phyloP scores from a whole-genome alignment of 2,113 vertebrate species.

The Carassius auratus region DNA sequence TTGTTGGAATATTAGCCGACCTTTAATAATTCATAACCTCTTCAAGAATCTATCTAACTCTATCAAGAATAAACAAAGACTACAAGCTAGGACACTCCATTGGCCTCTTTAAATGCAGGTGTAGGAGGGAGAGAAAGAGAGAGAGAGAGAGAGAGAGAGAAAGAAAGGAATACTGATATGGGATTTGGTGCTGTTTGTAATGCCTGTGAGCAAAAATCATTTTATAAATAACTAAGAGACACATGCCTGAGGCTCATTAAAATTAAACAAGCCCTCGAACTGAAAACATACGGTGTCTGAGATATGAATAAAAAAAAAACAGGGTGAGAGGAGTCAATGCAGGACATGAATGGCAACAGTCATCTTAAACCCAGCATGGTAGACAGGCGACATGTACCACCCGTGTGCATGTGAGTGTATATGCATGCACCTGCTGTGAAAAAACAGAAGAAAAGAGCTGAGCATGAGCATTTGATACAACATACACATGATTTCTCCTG shows the following conservation, averaged over 20 bases:
- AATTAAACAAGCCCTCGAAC: constrained; percentile 60
- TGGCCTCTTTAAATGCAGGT: background rate
- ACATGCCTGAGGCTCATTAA: constrained; percentile 69
- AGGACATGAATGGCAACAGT: constrained; percentile 51
- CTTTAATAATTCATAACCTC: background rate
- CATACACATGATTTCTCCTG: background rate
- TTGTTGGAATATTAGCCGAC: background rate
- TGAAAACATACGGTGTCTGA: constrained; percentile 46
- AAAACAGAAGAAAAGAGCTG: constrained; percentile 1
- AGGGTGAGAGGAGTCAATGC: constrained; percentile 22
- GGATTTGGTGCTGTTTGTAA: constrained; percentile 52
- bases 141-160: constrained; percentile 13
- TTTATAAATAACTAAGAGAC: constrained; percentile 76
- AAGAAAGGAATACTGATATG: constrained; percentile 44
- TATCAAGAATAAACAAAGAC: background rate
- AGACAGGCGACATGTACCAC: constrained; percentile 19
- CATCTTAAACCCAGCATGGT: constrained; percentile 43
- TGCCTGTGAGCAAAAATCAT: constrained; percentile 74
- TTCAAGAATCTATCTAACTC: too few species aligned
- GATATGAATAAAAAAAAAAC: constrained; percentile 65
- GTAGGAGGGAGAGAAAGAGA: constrained; percentile 43
- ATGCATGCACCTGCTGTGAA: constrained; percentile 39
- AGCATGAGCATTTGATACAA: background rate
- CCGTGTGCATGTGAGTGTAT: constrained; percentile 34
- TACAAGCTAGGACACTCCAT: constrained; percentile 9